Evolutionary conservation across 2,888 invertebrate genomes (phyloP).

Genomic region (Drosophila setosimentum): DNA sequence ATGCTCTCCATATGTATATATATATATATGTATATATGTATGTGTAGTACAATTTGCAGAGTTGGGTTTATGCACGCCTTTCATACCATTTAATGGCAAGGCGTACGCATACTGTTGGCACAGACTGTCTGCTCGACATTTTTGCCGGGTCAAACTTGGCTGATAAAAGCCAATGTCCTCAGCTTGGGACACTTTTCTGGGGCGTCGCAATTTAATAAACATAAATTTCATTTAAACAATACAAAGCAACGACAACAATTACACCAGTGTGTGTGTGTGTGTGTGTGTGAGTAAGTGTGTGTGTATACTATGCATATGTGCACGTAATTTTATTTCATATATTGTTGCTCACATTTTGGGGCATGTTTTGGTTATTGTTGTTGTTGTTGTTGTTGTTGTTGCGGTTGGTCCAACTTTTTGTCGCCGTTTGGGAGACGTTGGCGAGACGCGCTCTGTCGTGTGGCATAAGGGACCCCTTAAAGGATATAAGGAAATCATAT

Average conservation of each 20-base stretch:
- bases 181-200: slow-evolving; percentile 38
- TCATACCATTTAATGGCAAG: slow-evolving; percentile 5
- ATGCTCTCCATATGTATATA: not conserved
- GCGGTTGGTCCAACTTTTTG: slow-evolving; percentile 51
- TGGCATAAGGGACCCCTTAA: slow-evolving; percentile 30
- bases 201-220: slow-evolving; percentile 72
- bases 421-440: slow-evolving; percentile 52
- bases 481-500: slow-evolving; percentile 76
- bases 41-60: slow-evolving; percentile 1
- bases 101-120: slow-evolving; percentile 8
- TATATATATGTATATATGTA: not conserved
- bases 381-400: not conserved
- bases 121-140: slow-evolving; percentile 15
- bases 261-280: slow-evolving; percentile 26
- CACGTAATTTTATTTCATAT: slow-evolving; percentile 67
- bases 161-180: slow-evolving; percentile 55
- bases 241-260: slow-evolving; percentile 43
- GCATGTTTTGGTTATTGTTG: slow-evolving; percentile 23
- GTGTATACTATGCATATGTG: slow-evolving; percentile 44
- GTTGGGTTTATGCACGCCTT: not conserved
- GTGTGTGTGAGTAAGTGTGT: slow-evolving; percentile 2
- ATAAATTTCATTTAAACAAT: slow-evolving; percentile 73
- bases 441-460: slow-evolving; percentile 39
- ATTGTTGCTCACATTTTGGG: slow-evolving; percentile 47
- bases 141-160: slow-evolving; percentile 14